Evolutionary conservation across 2,797 vertebrate genomes (phyloP), one percentile per base, ranked within the genome.

Genomic region (Myoxocephalus aenaeus): DNA sequence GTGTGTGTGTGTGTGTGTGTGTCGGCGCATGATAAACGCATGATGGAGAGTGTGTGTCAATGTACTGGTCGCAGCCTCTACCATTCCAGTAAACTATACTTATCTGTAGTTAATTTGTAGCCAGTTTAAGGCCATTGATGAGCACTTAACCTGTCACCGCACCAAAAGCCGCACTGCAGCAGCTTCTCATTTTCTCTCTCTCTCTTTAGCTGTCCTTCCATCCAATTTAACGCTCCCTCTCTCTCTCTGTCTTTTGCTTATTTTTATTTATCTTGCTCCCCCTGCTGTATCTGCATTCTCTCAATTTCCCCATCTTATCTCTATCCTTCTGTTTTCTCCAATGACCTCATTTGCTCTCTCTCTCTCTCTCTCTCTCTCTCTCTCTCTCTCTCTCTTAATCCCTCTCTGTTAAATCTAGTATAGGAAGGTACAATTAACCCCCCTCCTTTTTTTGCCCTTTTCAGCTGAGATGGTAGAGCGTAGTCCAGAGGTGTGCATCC

Each of bases 101-200:
- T 80, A 70, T 70, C 44, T 44, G 17, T 61, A 44, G 58, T 73
- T 83, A 73, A 88, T 89, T 82, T 87, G 48, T 67, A 70, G 64
- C 38, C 54, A 72, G 73, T 89, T 81, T 77, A 66, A 85, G 56
- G 65, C 38, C 22, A 7, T 53, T 67, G 73, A 84, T 80, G 75
- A 85, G 70, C 81, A 83, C 73, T 86, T 87, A 86, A 91, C 86
- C 79, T 84, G 85, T 86, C 86, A 84, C 57, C 40, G 42, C 69
- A 83, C 79, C 76, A 82, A 92, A 89, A 90, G 74, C 93, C 88
- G 92, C 93, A 94, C 90, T 94, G 92, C 92, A 94, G 91, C 85
- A 92, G 84, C 90, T 77, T 80, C 67, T 53, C 25, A 27, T 27
- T 56, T 27, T 8, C 27, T 56, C 53, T 27, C 25, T 29, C 54